Percentiles rank a stretch among this genome's conserved stretches.
Evolutionary conservation across 2,888 invertebrate genomes (phyloP).

Genomic region (Drosophila hawaiiensis): DNA sequence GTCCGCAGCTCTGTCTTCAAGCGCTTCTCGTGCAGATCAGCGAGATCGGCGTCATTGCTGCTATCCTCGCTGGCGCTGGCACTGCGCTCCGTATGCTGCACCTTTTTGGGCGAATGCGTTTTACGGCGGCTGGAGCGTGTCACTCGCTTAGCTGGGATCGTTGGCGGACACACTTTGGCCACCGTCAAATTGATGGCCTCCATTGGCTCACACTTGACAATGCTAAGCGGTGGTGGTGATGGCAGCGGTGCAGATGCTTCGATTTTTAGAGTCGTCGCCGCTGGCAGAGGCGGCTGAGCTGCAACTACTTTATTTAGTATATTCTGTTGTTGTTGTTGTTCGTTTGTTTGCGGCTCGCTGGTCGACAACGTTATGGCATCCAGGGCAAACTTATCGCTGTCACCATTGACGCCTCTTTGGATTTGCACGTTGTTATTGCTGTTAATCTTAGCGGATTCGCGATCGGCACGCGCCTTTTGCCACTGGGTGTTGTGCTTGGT

Average conservation of each 20-base stretch:
- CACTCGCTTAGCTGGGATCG: slow-evolving; percentile 28
- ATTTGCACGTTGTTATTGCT: slow-evolving; percentile 53
- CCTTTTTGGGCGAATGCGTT: slow-evolving; percentile 69
- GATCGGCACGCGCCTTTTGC: slow-evolving; percentile 71
- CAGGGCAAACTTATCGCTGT: slow-evolving; percentile 36
- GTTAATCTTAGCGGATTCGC: slow-evolving; percentile 65
- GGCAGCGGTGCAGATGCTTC: not conserved
- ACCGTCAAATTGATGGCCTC: slow-evolving; percentile 66
- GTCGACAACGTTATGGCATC: slow-evolving; percentile 27
- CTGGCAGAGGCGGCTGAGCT: not conserved
- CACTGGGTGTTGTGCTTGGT: slow-evolving; percentile 68
- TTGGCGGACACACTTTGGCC: slow-evolving; percentile 34
- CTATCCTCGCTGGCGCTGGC: slow-evolving; percentile 54
- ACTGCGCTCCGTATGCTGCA: slow-evolving; percentile 49
- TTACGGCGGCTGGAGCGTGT: slow-evolving; percentile 71
- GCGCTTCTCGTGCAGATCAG: slow-evolving; percentile 42
- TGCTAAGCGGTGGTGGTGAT: slow-evolving; percentile 5
- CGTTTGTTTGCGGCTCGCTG: not conserved
- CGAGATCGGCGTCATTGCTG: slow-evolving; percentile 38
- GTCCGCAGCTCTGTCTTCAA: slow-evolving; percentile 45
- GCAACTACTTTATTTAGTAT: not conserved
- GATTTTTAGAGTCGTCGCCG: not conserved
- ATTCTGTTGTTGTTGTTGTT: slow-evolving; percentile 4
- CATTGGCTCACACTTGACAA: slow-evolving; percentile 44
- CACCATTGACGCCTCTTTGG: slow-evolving; percentile 51